Evolutionary conservation across 2,888 invertebrate species (phyloP), one percentile per base, ranked within the genome.

Genomic region (Sipha maydis): DNA sequence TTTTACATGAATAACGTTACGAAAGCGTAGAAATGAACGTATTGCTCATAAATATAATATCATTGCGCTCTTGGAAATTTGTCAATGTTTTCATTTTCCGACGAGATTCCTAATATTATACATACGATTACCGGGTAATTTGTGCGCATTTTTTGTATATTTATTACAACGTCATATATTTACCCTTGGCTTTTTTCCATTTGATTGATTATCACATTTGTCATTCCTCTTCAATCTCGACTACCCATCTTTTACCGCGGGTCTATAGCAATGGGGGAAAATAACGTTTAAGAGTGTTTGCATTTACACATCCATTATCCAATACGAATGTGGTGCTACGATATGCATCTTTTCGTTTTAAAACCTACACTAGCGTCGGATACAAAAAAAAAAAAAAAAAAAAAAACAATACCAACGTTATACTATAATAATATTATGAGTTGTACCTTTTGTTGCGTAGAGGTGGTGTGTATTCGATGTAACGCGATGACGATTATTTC

Each of bases 201-300:
- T 83, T 83, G 83, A 83, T 83, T 83, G 83, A 83, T 83, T 73
- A 83, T 73, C 83, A 73, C 83, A 83, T 83, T 83, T 83, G 71
- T 83, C 83, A 83, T 83, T 73, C 69, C 54, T 83, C 56, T 83
- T 56, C 83, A 83, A 83, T 83, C 83, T 83, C 75, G 28, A 21
- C 38, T 38, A 38, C 56, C 73, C 83, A 83, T 75, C 83, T 56
- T 25, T 48, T 11, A 9, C 54, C n/a, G 21, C 54, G 83, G 38
- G 38, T 48, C 2, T 14, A 83, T 54, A 54, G 25, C 75, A 61
- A 56, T 28, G 11, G 56, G 38, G 28, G 28, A 83, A 75, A 75
- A 75, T 75, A 83, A 83, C 83, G 75, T 83, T 83, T 75, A 75
- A 34, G 75, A 75, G 75, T 83, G 56, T 75, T 75, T 54, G 71